Evolutionary conservation across 2,888 invertebrate genomes (phyloP).

Genomic region (Allophyes oxyacanthae): DNA sequence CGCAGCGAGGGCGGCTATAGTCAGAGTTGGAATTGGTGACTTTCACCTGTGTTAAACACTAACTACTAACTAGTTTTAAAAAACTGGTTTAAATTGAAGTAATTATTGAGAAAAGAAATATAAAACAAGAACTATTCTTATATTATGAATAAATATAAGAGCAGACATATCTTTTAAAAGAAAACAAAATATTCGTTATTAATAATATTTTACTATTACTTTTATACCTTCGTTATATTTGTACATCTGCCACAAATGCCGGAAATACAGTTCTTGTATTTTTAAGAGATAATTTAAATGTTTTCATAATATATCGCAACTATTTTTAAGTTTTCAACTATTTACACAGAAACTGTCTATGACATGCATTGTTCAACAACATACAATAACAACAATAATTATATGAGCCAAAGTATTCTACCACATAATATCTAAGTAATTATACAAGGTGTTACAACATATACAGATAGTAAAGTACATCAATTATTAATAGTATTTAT

Average conservation of each 20-base stretch:
- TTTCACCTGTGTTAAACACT: too few species aligned
- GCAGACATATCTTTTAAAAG: conserved; percentile 11
- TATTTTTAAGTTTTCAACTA: conserved; percentile 64
- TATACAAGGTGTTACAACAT: conserved; percentile 78
- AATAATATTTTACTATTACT: conserved; percentile 51
- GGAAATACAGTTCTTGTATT: conserved; percentile 72
- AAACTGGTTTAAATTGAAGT: too few species aligned
- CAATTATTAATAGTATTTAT: conserved; percentile 65
- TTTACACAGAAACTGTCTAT: conserved; percentile 81
- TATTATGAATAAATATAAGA: too few species aligned
- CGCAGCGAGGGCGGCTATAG: too few species aligned
- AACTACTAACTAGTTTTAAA: too few species aligned
- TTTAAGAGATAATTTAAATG: conserved; percentile 34
- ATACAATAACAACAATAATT: conserved; percentile 74
- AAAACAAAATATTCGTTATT: conserved; percentile 23
- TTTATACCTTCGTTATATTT: conserved; percentile 70
- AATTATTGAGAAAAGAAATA: too few species aligned
- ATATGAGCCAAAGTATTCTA: conserved; percentile 71
- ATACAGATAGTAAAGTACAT: conserved; percentile 77
- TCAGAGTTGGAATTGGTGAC: too few species aligned
- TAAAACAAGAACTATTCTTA: too few species aligned
- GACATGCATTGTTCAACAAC: conserved; percentile 79
- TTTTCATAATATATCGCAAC: conserved; percentile 36
- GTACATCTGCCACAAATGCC: conserved; percentile 77
- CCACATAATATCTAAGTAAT: conserved; percentile 63